Conservation (phyloP, 2,888 invertebrate species). For the Aricia artaxerxes region DNA sequence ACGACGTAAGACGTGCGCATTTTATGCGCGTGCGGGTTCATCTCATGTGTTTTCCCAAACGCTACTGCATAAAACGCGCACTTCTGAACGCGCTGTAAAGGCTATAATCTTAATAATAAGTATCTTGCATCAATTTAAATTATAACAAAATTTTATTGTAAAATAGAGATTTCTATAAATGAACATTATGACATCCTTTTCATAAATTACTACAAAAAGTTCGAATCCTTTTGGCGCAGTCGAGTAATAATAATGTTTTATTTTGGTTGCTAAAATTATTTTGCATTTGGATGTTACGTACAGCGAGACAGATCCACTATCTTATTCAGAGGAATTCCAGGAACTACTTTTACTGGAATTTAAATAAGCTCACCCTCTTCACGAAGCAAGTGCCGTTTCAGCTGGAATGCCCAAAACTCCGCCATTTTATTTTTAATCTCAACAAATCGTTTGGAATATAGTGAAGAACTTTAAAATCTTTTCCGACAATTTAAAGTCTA, state of each 20-base stretch:
- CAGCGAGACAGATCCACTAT: neutral
- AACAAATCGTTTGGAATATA: neutral
- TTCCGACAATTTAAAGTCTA: too few species aligned
- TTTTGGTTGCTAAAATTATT: neutral
- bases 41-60: too few species aligned
- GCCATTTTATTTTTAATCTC: neutral
- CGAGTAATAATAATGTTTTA: neutral
- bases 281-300: neutral
- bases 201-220: too few species aligned
- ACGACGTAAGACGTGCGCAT: too few species aligned
- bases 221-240: neutral
- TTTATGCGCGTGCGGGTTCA: too few species aligned
- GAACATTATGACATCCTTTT: too few species aligned
- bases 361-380: neutral
- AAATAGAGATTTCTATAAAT: too few species aligned
- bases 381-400: slow-evolving; percentile 5
- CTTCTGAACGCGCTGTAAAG: too few species aligned
- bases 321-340: slow-evolving; percentile 1
- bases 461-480: neutral
- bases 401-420: neutral
- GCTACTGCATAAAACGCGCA: too few species aligned
- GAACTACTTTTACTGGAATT: slow-evolving; percentile 5
- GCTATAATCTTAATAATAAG: too few species aligned
- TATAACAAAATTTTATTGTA: too few species aligned
- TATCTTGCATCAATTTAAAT: too few species aligned